phyloP scores from a whole-genome alignment of 1,140 invertebrate species.

The Dendrolimus punctatus region DNA sequence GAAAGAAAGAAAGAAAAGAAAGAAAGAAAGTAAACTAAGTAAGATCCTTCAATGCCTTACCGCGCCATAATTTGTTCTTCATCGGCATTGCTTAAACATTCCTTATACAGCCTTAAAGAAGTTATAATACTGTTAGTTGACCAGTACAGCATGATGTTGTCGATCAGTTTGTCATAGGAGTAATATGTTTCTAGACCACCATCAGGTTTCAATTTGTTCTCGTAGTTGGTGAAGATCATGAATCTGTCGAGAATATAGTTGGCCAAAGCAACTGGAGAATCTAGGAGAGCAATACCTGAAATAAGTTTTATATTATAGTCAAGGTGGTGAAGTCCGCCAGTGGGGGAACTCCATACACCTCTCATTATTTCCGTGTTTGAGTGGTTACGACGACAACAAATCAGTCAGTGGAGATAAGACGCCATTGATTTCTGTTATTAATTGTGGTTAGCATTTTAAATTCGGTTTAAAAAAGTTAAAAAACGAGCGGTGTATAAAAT shows the following conservation, averaged over 20 bases:
- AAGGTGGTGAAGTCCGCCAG: too few species aligned
- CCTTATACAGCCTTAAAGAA: slow-evolving; percentile 78
- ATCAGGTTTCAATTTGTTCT: slow-evolving; percentile 58
- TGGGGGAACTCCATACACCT: too few species aligned
- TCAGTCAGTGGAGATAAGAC: too few species aligned
- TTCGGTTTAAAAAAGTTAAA: too few species aligned
- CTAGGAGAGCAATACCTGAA: slow-evolving; percentile 72
- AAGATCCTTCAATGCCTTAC: slow-evolving; percentile 39
- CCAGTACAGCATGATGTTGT: slow-evolving; percentile 88
- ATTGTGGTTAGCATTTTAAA: too few species aligned
- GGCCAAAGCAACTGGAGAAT: slow-evolving; percentile 79
- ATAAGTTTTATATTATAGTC: slow-evolving; percentile 4
- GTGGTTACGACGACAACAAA: too few species aligned
- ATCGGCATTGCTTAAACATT: slow-evolving; percentile 58
- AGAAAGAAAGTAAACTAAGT: slow-evolving; percentile 3
- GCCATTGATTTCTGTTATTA: too few species aligned
- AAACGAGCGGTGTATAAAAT: too few species aligned
- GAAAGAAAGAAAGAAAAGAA: background rate
- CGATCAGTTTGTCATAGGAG: slow-evolving; percentile 76
- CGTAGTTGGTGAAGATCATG: slow-evolving; percentile 75
- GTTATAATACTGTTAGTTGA: slow-evolving; percentile 78
- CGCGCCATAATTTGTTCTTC: slow-evolving; percentile 37
- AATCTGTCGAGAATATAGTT: slow-evolving; percentile 85
- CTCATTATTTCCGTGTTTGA: too few species aligned
- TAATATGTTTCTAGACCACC: slow-evolving; percentile 75